Evolutionary conservation across 2,113 vertebrate genomes (phyloP).

Genomic region (Burhinus oedicnemus): DNA sequence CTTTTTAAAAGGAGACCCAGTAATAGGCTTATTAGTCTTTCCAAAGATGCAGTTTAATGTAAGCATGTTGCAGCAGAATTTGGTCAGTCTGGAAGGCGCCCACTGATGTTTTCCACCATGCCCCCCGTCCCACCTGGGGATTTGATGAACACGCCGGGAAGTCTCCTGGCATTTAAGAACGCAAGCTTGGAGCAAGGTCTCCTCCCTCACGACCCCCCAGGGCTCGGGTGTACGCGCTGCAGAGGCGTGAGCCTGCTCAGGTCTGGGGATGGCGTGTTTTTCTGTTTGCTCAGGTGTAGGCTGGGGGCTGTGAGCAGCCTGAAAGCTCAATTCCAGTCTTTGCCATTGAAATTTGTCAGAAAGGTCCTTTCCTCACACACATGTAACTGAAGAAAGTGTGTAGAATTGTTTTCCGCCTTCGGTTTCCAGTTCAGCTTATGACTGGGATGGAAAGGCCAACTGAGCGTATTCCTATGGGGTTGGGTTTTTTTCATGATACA

Average conservation of each 20-base stretch:
- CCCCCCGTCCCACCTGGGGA: not conserved
- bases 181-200: accelerated
- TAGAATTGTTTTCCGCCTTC: not conserved
- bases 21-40: not conserved
- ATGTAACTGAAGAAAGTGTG: not conserved
- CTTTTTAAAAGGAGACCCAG: not conserved
- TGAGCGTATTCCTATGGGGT: not conserved
- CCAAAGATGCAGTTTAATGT: not conserved
- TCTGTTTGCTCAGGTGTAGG: not conserved
- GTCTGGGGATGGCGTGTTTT: not conserved
- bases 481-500: not conserved
- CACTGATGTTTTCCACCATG: not conserved
- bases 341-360: not conserved
- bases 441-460: not conserved
- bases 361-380: accelerated
- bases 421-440: not conserved
- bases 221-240: not conserved
- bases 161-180: not conserved
- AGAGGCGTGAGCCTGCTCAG: not conserved
- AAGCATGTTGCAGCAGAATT: not conserved
- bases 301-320: not conserved
- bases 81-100: not conserved
- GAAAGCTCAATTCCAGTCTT: not conserved
- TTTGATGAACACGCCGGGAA: not conserved
- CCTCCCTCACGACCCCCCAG: not conserved